Evolutionary conservation across 2,797 vertebrate species (phyloP).

Genomic region (Hirundo rustica): DNA sequence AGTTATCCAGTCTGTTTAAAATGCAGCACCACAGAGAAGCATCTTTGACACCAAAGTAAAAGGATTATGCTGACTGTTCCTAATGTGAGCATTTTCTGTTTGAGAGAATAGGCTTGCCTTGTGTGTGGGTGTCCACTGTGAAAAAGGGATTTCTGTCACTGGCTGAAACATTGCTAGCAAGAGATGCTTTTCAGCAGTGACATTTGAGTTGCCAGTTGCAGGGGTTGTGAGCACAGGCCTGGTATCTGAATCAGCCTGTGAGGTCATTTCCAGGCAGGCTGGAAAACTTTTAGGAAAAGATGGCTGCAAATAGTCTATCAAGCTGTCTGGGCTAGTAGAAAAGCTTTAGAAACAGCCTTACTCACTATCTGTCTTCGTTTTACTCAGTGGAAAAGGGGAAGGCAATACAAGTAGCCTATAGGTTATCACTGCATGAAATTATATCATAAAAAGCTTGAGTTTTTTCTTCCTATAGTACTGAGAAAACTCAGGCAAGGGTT

Average conservation of each 20-base stretch:
- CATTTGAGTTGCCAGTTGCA: background rate
- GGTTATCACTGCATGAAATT: background rate
- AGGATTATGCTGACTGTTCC: background rate
- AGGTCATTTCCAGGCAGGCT: background rate
- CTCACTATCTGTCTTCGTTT: background rate
- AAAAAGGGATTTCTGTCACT: background rate
- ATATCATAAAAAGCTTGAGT: background rate
- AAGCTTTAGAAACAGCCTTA: background rate
- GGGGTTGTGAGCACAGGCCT: background rate
- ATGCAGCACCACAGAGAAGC: background rate
- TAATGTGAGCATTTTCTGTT: background rate
- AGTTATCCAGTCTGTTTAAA: background rate
- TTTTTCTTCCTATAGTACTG: background rate
- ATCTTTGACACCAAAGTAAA: background rate
- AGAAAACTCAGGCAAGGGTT: background rate
- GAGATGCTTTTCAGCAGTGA: background rate
- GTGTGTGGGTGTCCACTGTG: background rate
- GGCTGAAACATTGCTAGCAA: background rate
- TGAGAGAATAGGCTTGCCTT: background rate
- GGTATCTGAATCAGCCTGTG: background rate
- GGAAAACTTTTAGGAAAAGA: slow-evolving; percentile 1
- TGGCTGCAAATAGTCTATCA: background rate
- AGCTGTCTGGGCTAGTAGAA: background rate
- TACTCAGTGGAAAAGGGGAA: background rate
- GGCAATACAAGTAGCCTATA: background rate